Evolutionary conservation across 2,888 invertebrate species (phyloP).

Genomic region (Conus canariensis): DNA sequence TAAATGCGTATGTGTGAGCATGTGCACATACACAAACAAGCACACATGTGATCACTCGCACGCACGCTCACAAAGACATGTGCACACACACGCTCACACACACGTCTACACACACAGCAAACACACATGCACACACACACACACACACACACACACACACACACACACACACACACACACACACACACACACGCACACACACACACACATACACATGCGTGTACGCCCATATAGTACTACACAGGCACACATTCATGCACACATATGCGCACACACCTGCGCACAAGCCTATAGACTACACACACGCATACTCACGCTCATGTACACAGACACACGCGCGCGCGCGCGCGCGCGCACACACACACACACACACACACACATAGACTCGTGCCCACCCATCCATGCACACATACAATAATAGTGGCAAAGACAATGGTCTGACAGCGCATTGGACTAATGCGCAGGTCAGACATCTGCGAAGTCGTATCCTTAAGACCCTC

Average conservation of each 20-base stretch:
- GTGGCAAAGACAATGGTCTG: not conserved
- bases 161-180: conserved; percentile 32
- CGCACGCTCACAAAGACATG: too few species aligned
- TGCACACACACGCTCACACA: too few species aligned
- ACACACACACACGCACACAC: conserved; percentile 33
- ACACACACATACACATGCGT: conserved; percentile 28
- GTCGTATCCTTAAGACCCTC: too few species aligned
- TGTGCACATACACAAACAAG: not conserved
- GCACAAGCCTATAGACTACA: not conserved
- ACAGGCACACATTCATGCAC: not conserved
- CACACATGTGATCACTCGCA: not conserved
- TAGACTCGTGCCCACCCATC: conserved; percentile 2
- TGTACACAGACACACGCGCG: not conserved
- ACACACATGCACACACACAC: conserved; percentile 26
- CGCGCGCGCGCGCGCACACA: not conserved
- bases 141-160: conserved; percentile 30
- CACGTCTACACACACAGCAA: not conserved
- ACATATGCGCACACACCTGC: not conserved
- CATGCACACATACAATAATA: conserved; percentile 24
- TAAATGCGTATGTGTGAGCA: too few species aligned
- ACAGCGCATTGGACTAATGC: too few species aligned
- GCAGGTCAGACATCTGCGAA: too few species aligned
- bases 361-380: conserved; percentile 34
- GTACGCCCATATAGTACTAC: conserved; percentile 1
- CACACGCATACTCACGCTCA: not conserved